phyloP scores from a whole-genome alignment of 2,797 vertebrate species.

The Falco concolor region DNA sequence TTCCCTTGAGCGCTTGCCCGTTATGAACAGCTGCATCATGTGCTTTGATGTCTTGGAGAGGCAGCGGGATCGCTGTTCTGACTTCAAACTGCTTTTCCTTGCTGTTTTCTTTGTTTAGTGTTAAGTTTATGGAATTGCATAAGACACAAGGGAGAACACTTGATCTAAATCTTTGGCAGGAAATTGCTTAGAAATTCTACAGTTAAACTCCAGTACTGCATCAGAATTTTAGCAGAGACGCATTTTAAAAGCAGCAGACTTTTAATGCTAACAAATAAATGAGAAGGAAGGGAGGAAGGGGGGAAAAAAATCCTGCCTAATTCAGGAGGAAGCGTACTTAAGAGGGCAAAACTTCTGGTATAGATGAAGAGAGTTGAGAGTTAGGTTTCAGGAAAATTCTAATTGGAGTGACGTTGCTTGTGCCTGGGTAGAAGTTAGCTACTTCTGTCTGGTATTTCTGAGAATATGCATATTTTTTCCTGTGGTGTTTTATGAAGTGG shows the following conservation, averaged over 20 bases:
- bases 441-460: neutral
- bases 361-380: neutral
- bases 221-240: neutral
- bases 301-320: neutral
- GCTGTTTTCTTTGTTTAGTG: neutral
- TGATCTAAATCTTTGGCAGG: neutral
- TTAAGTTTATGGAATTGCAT: neutral
- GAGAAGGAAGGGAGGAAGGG: neutral
- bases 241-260: neutral
- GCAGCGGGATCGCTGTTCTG: neutral
- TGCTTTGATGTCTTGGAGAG: neutral
- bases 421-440: neutral
- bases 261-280: neutral
- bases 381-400: neutral
- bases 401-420: neutral
- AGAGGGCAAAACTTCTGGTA: neutral
- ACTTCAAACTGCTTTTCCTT: neutral
- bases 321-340: neutral
- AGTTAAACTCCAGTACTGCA: neutral
- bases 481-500: neutral
- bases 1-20: constrained; percentile 13
- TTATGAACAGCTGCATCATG: constrained; percentile 48
- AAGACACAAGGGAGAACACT: neutral
- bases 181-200: neutral
- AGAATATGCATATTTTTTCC: neutral